A percentile compares a stretch with the other conserved stretches of the same genome.
phyloP scores from a whole-genome alignment of 2,888 invertebrate species.

The Orthosia gothica region DNA sequence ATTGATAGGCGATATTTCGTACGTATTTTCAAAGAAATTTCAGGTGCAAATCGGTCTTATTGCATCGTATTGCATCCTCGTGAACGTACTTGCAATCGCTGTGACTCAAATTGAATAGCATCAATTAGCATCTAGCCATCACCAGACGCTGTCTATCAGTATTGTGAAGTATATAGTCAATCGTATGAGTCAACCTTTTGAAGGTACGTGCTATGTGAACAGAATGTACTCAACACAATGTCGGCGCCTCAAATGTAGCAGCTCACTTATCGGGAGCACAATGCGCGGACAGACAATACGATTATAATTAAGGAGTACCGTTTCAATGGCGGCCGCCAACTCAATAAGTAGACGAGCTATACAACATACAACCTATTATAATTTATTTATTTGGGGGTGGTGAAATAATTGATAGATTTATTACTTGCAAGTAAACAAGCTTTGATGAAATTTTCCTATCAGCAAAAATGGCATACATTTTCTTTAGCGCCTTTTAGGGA shows the following conservation, averaged over 20 bases:
- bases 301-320: conserved; percentile 8
- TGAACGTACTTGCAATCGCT: too few species aligned
- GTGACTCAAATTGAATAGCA: too few species aligned
- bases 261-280: conserved; percentile 25
- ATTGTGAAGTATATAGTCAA: neutral
- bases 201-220: neutral
- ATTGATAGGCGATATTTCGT: too few species aligned
- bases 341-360: neutral
- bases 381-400: neutral
- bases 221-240: neutral
- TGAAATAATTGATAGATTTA: neutral
- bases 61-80: too few species aligned
- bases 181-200: neutral
- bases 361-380: neutral
- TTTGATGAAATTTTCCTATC: too few species aligned
- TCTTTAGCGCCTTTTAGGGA: too few species aligned
- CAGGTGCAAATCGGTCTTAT: too few species aligned
- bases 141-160: neutral
- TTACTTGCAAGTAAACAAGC: neutral
- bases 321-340: neutral
- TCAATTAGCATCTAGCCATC: too few species aligned
- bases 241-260: conserved; percentile 8
- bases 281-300: conserved; percentile 28
- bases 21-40: too few species aligned
- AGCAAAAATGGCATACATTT: too few species aligned